Percentiles rank a stretch among this genome's conserved stretches.
Evolutionary conservation across 2,113 vertebrate genomes (phyloP).

Genomic region (Nyctibius bracteatus): DNA sequence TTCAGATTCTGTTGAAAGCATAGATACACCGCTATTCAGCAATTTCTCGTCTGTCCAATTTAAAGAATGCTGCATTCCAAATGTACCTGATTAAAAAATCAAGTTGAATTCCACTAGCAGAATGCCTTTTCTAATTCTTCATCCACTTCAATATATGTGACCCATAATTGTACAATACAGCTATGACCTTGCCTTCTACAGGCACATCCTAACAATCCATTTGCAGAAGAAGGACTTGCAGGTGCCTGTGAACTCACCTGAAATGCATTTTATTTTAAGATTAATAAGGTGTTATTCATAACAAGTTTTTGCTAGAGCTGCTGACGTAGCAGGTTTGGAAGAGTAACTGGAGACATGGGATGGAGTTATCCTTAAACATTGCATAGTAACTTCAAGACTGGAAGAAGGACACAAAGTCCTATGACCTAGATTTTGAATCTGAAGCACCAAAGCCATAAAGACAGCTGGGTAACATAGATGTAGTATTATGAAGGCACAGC

Average conservation of each 20-base stretch:
- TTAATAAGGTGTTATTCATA: not conserved
- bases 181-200: not conserved
- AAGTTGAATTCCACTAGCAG: not conserved
- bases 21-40: rapidly evolving
- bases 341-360: not conserved
- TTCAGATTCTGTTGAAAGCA: not conserved
- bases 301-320: not conserved
- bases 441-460: not conserved
- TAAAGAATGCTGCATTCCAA: not conserved
- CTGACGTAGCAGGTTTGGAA: not conserved
- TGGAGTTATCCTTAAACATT: not conserved
- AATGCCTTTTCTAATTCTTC: not conserved
- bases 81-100: not conserved
- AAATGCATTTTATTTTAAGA: not conserved
- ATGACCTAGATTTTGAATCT: not conserved
- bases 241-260: not conserved
- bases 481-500: not conserved
- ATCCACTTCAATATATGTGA: not conserved
- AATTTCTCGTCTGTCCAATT: not conserved
- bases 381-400: not conserved
- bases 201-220: not conserved
- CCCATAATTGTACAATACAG: not conserved
- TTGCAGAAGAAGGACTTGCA: not conserved
- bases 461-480: not conserved
- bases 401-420: not conserved